These are phyloP conservation scores for Athripsodes cinereus DNA, from an alignment of 2,888 invertebrate genomes.

Conservation along the genomic window DNA sequence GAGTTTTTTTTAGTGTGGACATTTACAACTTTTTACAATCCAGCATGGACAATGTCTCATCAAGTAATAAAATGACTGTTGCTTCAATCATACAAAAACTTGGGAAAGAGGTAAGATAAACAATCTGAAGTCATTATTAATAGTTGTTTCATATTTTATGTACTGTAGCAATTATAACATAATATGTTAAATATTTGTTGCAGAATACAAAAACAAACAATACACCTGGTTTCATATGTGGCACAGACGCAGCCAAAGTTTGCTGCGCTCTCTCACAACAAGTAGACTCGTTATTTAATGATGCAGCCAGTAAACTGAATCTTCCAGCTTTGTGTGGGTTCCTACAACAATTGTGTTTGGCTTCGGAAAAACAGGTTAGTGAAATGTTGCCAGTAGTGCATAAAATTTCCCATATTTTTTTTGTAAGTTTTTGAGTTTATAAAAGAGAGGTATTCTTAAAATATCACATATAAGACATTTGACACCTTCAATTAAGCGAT, in stretches of 20 bases:
- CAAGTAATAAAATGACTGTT: constrained; percentile 58
- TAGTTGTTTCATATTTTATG: neutral
- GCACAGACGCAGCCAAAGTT: constrained; percentile 79
- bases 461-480: too few relatives aligned
- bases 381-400: too few relatives aligned
- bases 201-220: constrained; percentile 36
- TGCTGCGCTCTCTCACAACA: constrained; percentile 85
- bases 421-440: too few relatives aligned
- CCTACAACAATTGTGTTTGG: constrained; percentile 71
- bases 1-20: constrained; percentile 59
- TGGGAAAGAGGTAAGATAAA: constrained; percentile 41
- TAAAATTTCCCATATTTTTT: too few relatives aligned
- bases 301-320: constrained; percentile 81
- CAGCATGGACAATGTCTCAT: constrained; percentile 57
- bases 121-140: too few relatives aligned
- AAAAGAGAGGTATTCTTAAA: too few relatives aligned
- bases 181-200: neutral
- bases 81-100: constrained; percentile 64
- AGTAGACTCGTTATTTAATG: constrained; percentile 85
- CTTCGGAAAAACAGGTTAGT: constrained; percentile 74
- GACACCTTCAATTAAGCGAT: too few relatives aligned
- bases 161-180: neutral
- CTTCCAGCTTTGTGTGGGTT: constrained; percentile 79
- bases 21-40: constrained; percentile 78
- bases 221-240: constrained; percentile 56